These are phyloP conservation scores for Agelaius phoeniceus DNA, from an alignment of 2,113 vertebrate genomes.

Conservation along the genomic window DNA sequence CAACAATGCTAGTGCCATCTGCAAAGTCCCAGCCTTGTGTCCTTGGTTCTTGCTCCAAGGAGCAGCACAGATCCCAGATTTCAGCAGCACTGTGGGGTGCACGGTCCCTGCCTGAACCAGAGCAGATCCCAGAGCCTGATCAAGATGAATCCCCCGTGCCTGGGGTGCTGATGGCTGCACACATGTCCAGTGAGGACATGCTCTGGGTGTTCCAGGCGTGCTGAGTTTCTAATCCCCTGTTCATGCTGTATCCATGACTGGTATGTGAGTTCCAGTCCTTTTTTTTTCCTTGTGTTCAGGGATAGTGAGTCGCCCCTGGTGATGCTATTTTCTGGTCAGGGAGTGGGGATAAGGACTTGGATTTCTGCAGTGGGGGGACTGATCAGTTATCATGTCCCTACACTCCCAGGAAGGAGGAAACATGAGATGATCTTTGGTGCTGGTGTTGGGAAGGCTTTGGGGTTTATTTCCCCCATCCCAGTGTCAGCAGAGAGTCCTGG, in stretches of 20 bases:
- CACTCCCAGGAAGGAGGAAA: neutral
- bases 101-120: neutral
- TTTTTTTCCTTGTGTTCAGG: neutral
- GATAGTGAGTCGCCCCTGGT: neutral
- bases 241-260: neutral
- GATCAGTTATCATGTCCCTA: neutral
- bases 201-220: fast-evolving
- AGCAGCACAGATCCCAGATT: neutral
- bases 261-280: fast-evolving
- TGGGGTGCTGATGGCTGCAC: neutral
- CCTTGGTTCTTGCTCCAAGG: no score
- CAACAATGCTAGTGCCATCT: fast-evolving
- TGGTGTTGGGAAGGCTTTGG: fast-evolving
- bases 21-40: fast-evolving
- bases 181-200: neutral
- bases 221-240: neutral
- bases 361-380: neutral
- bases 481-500: fast-evolving
- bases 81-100: neutral
- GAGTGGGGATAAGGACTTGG: neutral
- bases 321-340: neutral
- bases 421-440: neutral
- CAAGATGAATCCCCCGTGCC: neutral
- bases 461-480: neutral
- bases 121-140: neutral